A percentile compares a stretch with the other conserved stretches of the same genome.
These are phyloP conservation scores for Crioceris asparagi DNA, from an alignment of 2,888 invertebrate genomes.

Conservation along the genomic window DNA sequence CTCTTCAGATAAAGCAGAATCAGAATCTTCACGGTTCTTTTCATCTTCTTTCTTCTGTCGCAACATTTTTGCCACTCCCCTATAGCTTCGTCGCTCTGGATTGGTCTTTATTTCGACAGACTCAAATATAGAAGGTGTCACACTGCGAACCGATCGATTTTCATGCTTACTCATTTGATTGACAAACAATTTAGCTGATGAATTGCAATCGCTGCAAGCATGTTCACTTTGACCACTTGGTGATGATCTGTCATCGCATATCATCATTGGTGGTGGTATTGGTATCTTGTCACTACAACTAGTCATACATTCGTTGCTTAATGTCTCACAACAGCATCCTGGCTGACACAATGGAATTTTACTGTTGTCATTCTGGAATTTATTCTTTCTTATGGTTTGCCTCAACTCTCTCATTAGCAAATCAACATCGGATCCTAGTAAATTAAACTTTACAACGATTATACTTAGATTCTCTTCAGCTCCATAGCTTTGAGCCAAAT, in stretches of 20 bases:
- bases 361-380: constrained; percentile 43
- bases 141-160: constrained; percentile 29
- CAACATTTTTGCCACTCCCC: constrained; percentile 51
- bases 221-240: constrained; percentile 82
- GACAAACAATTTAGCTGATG: constrained; percentile 36
- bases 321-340: constrained; percentile 51
- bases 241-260: constrained; percentile 62
- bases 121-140: constrained; percentile 35
- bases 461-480: constrained; percentile 80
- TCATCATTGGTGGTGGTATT: constrained; percentile 33
- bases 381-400: constrained; percentile 57
- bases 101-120: constrained; percentile 39
- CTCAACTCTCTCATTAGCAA: constrained; percentile 64
- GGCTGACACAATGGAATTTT: constrained; percentile 42
- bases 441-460: constrained; percentile 67
- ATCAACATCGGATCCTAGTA: constrained; percentile 58
- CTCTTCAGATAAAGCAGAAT: constrained; percentile 62
- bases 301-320: constrained; percentile 48
- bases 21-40: constrained; percentile 42
- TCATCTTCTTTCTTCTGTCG: constrained; percentile 55
- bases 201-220: constrained; percentile 41
- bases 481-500: constrained; percentile 83
- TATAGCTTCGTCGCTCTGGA: constrained; percentile 45
- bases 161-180: constrained; percentile 35
- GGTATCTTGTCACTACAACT: constrained; percentile 37